Conservation (phyloP, 2,113 vertebrate species). For the Pteropus alecto region DNA sequence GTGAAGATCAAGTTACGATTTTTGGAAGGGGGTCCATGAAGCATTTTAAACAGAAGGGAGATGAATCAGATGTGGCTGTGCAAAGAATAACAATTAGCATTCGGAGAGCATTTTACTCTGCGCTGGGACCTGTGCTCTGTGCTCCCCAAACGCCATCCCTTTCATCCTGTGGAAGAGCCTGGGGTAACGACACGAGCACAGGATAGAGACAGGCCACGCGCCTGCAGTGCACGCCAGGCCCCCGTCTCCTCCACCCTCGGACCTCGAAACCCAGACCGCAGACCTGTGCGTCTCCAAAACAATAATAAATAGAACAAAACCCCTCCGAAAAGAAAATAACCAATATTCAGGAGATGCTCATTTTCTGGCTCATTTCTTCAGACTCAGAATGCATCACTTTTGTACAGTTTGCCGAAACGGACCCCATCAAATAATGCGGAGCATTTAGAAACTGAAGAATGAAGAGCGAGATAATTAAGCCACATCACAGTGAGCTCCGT, state of each 20-base stretch:
- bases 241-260: background rate
- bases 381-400: background rate
- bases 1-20: rapidly evolving
- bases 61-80: background rate
- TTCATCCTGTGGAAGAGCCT: background rate
- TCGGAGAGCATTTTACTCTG: background rate
- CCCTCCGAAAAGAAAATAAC: background rate
- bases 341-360: background rate
- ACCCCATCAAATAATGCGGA: constrained; percentile 24
- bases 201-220: background rate
- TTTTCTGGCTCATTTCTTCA: constrained; percentile 38
- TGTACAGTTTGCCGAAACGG: background rate
- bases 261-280: background rate
- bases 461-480: background rate
- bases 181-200: rapidly evolving
- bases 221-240: background rate
- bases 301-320: background rate
- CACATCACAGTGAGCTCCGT: background rate
- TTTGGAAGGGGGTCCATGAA: background rate
- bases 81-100: background rate
- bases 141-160: background rate
- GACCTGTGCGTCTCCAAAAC: background rate
- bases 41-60: background rate
- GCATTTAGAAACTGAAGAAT: background rate
- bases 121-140: background rate